Evolutionary conservation across 2,113 vertebrate genomes (phyloP), one percentile per base, ranked within the genome.

Genomic region (Psittacara wagleri): DNA sequence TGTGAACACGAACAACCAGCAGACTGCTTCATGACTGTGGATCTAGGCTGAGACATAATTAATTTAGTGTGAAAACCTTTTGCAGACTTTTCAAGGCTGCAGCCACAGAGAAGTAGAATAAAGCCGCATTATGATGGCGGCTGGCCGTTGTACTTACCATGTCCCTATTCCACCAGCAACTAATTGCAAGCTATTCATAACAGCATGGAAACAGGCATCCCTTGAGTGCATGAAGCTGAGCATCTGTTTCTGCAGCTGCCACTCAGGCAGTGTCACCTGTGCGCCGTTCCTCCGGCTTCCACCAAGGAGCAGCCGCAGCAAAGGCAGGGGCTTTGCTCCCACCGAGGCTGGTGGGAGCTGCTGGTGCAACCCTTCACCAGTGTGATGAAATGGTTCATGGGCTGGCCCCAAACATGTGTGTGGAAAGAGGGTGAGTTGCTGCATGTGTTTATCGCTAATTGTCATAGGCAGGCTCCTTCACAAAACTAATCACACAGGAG

Each of bases 1-100:
- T 93, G 52, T 87, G 54, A 91, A 25, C 59, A 75, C 41, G 67
- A 66, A 82, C 92, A 95, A 67, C 29, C 67, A 94, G 83, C 88
- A 87, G 79, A 51, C 88, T 86, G 59, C 46, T 88, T 92, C 73
- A 61, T 75, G 74, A 41, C 46, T 29, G 17, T 39, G 35, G 83
- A 69, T 79, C 83, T 83, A 95, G 48, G 23, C 35, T 92, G 72
- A 80, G 83, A 73, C 17, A n/a, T 66, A 59, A 81, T 88, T 94
- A 79, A 85, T 70, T 88, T 83, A 44, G 51, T 22, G 25, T 85
- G 62, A 83, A 96, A 82, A 41, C 5, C 8, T 94, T 83, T 84
- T 62, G 24, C 28, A 92, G 67, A 66, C 4, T 79, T 87, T 70
- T 90, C 28, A 59, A 51, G 52, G 28, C 44, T 93, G 13, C 39